phyloP scores from a whole-genome alignment of 2,888 invertebrate species.

The Silvanus unidentatus region DNA sequence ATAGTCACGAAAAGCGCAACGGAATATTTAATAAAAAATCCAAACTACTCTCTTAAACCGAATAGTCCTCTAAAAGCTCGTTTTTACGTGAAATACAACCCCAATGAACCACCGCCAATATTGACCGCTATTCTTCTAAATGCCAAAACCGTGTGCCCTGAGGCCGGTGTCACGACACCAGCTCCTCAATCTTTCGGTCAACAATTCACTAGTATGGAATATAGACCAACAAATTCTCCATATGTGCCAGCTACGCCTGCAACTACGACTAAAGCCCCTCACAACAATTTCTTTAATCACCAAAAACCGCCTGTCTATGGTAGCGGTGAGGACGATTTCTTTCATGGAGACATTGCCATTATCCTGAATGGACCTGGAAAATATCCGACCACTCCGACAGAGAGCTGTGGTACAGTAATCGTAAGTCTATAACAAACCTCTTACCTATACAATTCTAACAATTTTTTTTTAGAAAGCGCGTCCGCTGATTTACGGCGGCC shows the following conservation, averaged over 20 bases:
- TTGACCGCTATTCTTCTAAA: constrained; percentile 43
- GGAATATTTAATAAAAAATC: constrained; percentile 56
- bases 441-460: no score
- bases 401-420: constrained; percentile 36
- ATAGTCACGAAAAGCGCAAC: constrained; percentile 55
- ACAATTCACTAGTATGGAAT: constrained; percentile 24
- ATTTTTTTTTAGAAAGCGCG: constrained; percentile 37
- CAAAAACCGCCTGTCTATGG: not conserved
- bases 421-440: no score
- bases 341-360: constrained; percentile 34
- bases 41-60: constrained; percentile 52
- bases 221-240: constrained; percentile 11
- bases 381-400: constrained; percentile 7
- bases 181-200: constrained; percentile 39
- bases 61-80: constrained; percentile 51
- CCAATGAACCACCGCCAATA: constrained; percentile 47
- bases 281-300: no score
- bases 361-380: constrained; percentile 2
- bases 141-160: constrained; percentile 54
- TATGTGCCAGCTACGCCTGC: not conserved
- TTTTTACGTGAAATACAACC: constrained; percentile 57
- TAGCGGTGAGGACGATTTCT: constrained; percentile 34
- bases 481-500: constrained; percentile 56
- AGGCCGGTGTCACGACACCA: constrained; percentile 28
- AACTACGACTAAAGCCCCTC: not conserved